Evolutionary conservation across 2,888 invertebrate genomes (phyloP).

Genomic region (Luperina nickerlii): DNA sequence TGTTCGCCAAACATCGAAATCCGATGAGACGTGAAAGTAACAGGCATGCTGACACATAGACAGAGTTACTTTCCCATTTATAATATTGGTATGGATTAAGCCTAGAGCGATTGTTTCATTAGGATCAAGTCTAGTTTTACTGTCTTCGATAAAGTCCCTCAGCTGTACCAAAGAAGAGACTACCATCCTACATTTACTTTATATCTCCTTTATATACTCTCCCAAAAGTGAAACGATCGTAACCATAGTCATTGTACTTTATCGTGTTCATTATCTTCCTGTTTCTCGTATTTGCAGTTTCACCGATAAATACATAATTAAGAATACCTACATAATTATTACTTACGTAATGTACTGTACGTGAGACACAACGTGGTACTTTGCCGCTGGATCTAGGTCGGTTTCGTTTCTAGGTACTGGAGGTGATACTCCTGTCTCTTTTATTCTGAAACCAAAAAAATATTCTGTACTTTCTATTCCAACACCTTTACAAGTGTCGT

Average conservation of each 20-base stretch:
- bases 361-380: slow-evolving; percentile 93
- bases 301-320: slow-evolving; percentile 11
- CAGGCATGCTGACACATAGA: background rate
- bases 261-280: slow-evolving; percentile 5
- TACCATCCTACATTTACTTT: background rate
- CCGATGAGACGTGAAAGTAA: background rate
- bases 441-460: slow-evolving; percentile 78
- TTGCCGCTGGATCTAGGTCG: slow-evolving; percentile 94
- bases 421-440: slow-evolving; percentile 92
- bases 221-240: background rate
- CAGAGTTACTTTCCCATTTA: background rate
- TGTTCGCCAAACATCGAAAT: background rate
- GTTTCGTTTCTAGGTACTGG: slow-evolving; percentile 91
- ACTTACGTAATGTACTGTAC: slow-evolving; percentile 92
- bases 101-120: background rate
- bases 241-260: background rate
- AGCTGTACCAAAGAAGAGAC: background rate
- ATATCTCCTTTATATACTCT: background rate
- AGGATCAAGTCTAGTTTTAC: background rate
- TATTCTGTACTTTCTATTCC: background rate
- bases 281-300: slow-evolving; percentile 13
- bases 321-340: background rate
- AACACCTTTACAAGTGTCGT: background rate
- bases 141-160: background rate
- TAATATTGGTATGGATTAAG: background rate